phyloP scores from a whole-genome alignment of 2,113 vertebrate genomes.

The Leuciscus idus region DNA sequence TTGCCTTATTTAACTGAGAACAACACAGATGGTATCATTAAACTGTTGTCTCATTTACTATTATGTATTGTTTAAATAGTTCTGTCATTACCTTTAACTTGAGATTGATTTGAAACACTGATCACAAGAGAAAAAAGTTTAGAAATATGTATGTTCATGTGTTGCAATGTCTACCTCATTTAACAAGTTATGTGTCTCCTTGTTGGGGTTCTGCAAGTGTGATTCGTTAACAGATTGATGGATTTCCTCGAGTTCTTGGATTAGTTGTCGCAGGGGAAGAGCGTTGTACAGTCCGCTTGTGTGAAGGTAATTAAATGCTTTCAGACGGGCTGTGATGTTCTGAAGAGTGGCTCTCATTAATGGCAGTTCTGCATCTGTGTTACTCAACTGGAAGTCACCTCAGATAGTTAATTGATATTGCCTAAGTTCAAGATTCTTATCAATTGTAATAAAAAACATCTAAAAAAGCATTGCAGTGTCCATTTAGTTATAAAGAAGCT shows the following conservation, averaged over 20 bases:
- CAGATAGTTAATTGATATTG: neutral
- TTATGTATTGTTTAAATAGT: neutral
- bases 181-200: conserved; percentile 58
- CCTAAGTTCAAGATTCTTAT: neutral
- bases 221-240: conserved; percentile 52
- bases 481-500: neutral
- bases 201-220: conserved; percentile 55
- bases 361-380: conserved; percentile 61
- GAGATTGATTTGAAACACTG: neutral
- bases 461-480: neutral
- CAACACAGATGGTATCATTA: conserved; percentile 21
- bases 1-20: conserved; percentile 65
- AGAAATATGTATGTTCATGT: neutral
- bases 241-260: conserved; percentile 66
- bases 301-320: conserved; percentile 67
- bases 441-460: neutral
- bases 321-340: conserved; percentile 64
- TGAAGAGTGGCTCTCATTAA: conserved; percentile 54
- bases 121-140: neutral
- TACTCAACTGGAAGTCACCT: conserved; percentile 54
- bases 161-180: conserved; percentile 64
- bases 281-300: conserved; percentile 64
- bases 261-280: conserved; percentile 64
- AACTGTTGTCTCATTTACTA: neutral
- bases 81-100: neutral